Evolutionary conservation across 35 echinoderm and acorn worm species (phyloP).

Genomic region (Amphiura filiformis): DNA sequence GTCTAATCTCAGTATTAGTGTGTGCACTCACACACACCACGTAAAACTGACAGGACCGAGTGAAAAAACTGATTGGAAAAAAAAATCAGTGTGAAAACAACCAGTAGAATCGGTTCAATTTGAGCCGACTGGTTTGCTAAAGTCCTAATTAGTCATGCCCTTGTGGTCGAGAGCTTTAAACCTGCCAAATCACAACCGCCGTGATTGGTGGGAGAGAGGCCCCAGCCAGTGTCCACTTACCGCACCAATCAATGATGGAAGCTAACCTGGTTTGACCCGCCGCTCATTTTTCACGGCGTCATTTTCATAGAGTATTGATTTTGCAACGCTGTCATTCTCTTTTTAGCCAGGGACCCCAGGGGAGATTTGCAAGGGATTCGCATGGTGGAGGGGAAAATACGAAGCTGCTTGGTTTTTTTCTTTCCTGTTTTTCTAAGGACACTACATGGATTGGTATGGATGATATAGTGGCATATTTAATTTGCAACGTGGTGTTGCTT

Average conservation of each 20-base stretch:
- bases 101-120: too few species aligned
- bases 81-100: too few species aligned
- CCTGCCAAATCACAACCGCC: not conserved
- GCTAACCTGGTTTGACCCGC: not conserved
- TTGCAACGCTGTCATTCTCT: conserved; percentile 13
- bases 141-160: not conserved
- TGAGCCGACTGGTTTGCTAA: not conserved
- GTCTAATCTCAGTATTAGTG: too few species aligned
- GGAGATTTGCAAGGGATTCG: not conserved
- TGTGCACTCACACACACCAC: too few species aligned
- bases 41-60: too few species aligned
- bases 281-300: conserved; percentile 6
- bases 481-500: not conserved
- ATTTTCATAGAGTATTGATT: conserved; percentile 12
- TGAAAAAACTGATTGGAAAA: too few species aligned
- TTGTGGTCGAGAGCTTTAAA: not conserved
- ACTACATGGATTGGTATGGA: not conserved
- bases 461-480: conserved; percentile 7
- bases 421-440: conserved; percentile 6
- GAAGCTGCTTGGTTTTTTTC: not conserved
- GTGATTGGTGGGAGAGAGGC: not conserved
- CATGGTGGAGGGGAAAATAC: not conserved
- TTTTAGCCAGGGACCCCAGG: not conserved
- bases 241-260: conserved; percentile 3
- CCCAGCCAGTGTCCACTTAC: conserved; percentile 12